phyloP scores from a whole-genome alignment of 2,797 vertebrate genomes.

The Melanotaenia parkinsoni region DNA sequence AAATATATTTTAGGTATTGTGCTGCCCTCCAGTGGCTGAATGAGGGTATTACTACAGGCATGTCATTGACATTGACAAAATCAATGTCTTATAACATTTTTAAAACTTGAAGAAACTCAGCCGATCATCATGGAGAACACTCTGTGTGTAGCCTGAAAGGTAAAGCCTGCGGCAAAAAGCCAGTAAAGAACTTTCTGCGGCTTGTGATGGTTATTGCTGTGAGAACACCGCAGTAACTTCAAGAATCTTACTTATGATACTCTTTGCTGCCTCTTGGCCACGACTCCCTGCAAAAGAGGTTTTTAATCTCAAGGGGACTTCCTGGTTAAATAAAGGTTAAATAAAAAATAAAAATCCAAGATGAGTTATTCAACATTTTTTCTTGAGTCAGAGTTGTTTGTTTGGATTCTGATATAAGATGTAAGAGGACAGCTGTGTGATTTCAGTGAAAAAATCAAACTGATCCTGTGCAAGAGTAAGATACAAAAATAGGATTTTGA shows the following conservation, averaged over 20 bases:
- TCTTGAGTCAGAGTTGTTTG: neutral
- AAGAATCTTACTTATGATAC: neutral
- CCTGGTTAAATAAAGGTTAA: too few relatives aligned
- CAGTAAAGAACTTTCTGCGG: neutral
- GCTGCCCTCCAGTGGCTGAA: conserved; percentile 47
- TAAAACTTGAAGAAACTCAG: neutral
- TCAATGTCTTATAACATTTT: neutral
- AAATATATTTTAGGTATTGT: neutral
- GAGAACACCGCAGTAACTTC: neutral
- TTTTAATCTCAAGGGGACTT: too few relatives aligned
- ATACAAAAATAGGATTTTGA: neutral
- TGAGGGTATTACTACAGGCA: conserved; percentile 21
- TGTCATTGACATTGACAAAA: too few relatives aligned
- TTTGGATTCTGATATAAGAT: neutral
- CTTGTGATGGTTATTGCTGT: neutral
- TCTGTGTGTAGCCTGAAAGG: neutral
- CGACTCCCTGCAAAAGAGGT: too few relatives aligned
- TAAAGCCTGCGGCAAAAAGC: neutral
- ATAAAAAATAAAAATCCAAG: neutral
- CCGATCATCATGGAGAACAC: neutral
- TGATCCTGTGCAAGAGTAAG: neutral
- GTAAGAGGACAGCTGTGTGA: neutral
- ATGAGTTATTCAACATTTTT: neutral
- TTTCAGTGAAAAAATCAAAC: neutral
- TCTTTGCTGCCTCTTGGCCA: too few relatives aligned